Evolutionary conservation across 2,113 vertebrate species (phyloP), one percentile per base, ranked within the genome.

Genomic region (Copsychus sechellarum): DNA sequence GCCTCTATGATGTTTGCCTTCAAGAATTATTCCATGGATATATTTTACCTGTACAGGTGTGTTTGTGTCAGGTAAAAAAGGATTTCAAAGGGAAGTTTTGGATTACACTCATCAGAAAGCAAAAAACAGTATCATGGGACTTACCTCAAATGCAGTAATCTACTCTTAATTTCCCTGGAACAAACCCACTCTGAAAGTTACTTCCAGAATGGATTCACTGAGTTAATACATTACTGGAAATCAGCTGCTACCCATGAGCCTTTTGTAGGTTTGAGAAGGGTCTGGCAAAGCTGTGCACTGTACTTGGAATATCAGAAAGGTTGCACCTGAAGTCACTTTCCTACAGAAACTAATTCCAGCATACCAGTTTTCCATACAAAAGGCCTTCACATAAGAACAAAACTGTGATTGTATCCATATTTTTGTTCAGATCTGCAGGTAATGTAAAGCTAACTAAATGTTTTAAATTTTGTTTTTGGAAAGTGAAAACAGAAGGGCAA

Each of bases 51-150:
- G 5, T 33, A 58, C 1, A 6, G 6, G 2, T 56, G 3, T 58
- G 33, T 58, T 21, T 76, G 14, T 42, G 5, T 34, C 14, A 82
- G 17, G 14, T 33, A 57, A 79, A 70, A 45, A 81, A 33, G 6
- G 6, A 43, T 83, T 90, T 88, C 2, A 8, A 74, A 3, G 12
- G 12, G 5, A 69, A 48, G 21, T 65, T 86, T 48, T 64, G 14
- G 11, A 40, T 87, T 67, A 33, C 3, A 34, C 70, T 91, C 1
- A 71, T 28, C 5, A 8, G 10, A 9, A 84, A 56, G 22, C 20
- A 8, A 76, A 71, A 92, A 72, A 1, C 12, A 73, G 3, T 42
- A 45, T 47, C 18, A 50, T 0, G 0, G 45, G 19, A 74, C 8
- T 91, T 70, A 54, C 18, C 29, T 85, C 31, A 85, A 67, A 17